Evolutionary conservation across 1,140 invertebrate species (phyloP).

Genomic region (Gonioctena quinquepunctata): DNA sequence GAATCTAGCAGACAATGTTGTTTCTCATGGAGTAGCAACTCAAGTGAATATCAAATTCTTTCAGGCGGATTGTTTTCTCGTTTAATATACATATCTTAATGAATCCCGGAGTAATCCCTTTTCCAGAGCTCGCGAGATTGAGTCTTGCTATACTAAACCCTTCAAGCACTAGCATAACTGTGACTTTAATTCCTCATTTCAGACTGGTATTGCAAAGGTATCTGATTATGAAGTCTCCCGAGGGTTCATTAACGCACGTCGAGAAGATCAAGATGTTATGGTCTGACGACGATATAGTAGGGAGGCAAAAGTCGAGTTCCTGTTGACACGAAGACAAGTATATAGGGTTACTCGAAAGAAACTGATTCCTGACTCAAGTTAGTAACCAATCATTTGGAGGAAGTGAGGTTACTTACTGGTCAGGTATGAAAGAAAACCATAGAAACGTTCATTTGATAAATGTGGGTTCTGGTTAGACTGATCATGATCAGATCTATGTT

Average conservation of each 20-base stretch:
- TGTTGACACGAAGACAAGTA: no score
- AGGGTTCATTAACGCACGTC: slow-evolving; percentile 14
- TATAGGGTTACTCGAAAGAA: no score
- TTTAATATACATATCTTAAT: background rate
- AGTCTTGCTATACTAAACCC: background rate
- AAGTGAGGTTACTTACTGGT: no score
- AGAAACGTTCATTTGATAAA: no score
- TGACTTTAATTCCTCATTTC: slow-evolving; percentile 14
- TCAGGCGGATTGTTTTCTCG: background rate
- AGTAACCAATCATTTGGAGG: no score
- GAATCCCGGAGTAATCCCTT: background rate
- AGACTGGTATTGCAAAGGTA: background rate
- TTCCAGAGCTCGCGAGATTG: background rate
- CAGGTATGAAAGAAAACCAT: no score
- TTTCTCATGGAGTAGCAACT: no score
- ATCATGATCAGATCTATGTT: no score
- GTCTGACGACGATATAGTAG: background rate
- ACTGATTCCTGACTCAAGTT: no score
- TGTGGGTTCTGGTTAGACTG: no score
- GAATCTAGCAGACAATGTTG: no score
- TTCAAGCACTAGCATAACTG: background rate
- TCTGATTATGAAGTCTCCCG: slow-evolving; percentile 14
- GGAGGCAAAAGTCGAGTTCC: background rate
- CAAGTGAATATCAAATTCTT: background rate
- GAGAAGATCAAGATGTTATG: background rate